Evolutionary conservation across 2,888 invertebrate species (phyloP).

Genomic region (Polyommatus iphigenia): DNA sequence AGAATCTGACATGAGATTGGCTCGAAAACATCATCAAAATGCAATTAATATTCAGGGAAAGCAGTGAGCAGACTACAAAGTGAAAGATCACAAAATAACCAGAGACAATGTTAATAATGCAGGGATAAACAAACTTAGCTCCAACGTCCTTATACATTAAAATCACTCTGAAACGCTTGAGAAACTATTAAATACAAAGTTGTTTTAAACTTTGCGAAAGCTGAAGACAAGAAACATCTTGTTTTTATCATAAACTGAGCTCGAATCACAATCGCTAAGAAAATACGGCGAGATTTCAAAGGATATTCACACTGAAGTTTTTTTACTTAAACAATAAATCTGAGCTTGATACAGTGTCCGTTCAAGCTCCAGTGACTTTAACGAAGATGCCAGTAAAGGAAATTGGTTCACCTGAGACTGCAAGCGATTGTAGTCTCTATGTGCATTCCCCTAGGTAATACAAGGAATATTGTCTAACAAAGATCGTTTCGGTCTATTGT

Average conservation of each 20-base stretch:
- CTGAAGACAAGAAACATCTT: constrained; percentile 12
- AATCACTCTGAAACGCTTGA: constrained; percentile 3
- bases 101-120: not conserved
- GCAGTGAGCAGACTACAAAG: too few species aligned
- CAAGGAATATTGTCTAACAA: constrained; percentile 33
- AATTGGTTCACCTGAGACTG: constrained; percentile 43
- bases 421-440: constrained; percentile 39
- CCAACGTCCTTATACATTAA: not conserved
- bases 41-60: too few species aligned
- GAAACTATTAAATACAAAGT: constrained; percentile 17
- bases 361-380: constrained; percentile 46
- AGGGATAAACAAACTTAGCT: not conserved
- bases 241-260: constrained; percentile 24
- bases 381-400: constrained; percentile 40
- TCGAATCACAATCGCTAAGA: constrained; percentile 14
- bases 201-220: constrained; percentile 15
- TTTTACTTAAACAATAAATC: constrained; percentile 35
- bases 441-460: constrained; percentile 30
- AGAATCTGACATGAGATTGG: too few species aligned
- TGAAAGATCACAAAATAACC: not conserved
- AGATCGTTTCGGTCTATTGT: constrained; percentile 36
- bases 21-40: too few species aligned
- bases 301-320: constrained; percentile 27
- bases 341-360: constrained; percentile 42
- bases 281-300: constrained; percentile 15